phyloP scores from a whole-genome alignment of 2,797 vertebrate species.

The Meriones psammophilus region DNA sequence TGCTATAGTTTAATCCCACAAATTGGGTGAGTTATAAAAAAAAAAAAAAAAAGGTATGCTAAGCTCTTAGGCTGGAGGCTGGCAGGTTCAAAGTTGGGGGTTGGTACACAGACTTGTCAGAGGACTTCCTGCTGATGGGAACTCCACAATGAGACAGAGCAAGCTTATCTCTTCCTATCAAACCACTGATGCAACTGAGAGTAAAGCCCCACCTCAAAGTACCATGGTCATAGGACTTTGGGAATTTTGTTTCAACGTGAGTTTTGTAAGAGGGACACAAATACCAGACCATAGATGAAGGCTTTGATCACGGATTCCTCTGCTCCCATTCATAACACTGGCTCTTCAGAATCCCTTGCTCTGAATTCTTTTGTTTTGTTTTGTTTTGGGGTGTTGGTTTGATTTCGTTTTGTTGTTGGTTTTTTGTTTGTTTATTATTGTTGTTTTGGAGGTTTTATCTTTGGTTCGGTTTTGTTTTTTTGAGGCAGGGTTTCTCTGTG shows the following conservation, averaged over 20 bases:
- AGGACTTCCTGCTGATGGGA: neutral
- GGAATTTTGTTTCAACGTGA: neutral
- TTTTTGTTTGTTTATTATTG: too few species aligned
- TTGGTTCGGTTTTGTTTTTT: neutral
- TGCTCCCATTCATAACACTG: neutral
- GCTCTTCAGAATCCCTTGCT: constrained; percentile 27
- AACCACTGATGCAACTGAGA: neutral
- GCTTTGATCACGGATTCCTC: neutral
- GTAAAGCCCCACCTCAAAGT: neutral
- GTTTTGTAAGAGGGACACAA: neutral
- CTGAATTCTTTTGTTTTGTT: neutral
- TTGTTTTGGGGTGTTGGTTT: neutral
- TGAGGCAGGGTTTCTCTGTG: neutral
- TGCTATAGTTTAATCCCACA: neutral
- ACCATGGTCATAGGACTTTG: neutral
- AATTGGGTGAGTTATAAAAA: neutral
- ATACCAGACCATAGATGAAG: neutral
- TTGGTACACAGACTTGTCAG: neutral
- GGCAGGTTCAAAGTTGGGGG: neutral
- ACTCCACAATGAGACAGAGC: neutral
- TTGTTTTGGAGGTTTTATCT: too few species aligned
- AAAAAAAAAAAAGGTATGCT: too few species aligned
- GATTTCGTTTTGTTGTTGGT: neutral
- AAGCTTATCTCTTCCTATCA: neutral
- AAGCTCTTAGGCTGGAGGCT: neutral